These are phyloP conservation scores for Threskiornis aethiopicus DNA, from an alignment of 2,797 vertebrate genomes.

Conservation along the genomic window DNA sequence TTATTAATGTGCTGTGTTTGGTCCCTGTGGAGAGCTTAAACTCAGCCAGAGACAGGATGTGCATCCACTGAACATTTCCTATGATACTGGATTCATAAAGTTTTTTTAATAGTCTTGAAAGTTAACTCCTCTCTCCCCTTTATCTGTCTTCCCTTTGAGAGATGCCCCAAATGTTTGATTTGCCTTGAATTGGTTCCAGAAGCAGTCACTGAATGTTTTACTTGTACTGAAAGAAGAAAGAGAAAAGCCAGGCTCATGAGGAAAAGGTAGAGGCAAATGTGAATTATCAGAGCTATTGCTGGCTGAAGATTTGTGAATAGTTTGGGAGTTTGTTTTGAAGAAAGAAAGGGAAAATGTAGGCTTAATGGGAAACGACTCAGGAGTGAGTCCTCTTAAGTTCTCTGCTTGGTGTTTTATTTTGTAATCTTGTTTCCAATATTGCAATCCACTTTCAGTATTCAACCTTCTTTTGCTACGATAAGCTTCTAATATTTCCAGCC, in stretches of 20 bases:
- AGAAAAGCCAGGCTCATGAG: not conserved
- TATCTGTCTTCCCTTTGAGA: not conserved
- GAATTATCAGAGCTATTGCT: not conserved
- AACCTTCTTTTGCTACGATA: not conserved
- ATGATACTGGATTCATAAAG: not conserved
- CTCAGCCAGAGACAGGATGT: constrained; percentile 35
- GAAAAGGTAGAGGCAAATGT: not conserved
- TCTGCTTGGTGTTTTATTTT: not conserved
- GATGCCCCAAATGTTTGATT: not conserved
- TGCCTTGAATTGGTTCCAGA: constrained; percentile 2
- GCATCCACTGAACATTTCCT: constrained; percentile 31
- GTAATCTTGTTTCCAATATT: not conserved
- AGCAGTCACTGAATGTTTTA: not conserved
- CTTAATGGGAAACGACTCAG: not conserved
- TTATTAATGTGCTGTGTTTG: constrained; percentile 40
- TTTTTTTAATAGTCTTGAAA: not conserved
- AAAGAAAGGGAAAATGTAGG: not conserved
- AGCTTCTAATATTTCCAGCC: not conserved
- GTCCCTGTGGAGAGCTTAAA: constrained; percentile 24
- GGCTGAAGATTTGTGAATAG: not conserved
- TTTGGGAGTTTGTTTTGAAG: not conserved
- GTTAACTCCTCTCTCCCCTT: not conserved
- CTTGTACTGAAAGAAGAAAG: not conserved
- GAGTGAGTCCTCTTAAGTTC: not conserved
- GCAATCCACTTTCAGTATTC: not conserved